These are phyloP conservation scores for Sandelia bainsii DNA, from an alignment of 2,797 vertebrate genomes.

Conservation along the genomic window DNA sequence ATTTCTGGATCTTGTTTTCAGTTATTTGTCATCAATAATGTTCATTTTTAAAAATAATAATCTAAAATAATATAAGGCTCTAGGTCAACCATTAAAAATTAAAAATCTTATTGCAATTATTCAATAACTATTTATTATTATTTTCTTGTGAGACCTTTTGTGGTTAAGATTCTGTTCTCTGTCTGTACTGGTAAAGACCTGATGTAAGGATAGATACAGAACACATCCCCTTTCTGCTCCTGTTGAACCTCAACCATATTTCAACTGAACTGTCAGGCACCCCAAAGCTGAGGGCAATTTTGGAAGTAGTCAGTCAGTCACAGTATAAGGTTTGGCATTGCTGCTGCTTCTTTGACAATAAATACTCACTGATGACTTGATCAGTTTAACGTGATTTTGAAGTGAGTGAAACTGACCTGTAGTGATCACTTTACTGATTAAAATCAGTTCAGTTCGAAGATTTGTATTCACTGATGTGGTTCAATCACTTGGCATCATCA, in stretches of 20 bases:
- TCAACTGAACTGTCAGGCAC: conserved; percentile 42
- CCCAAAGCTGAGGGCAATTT: conserved; percentile 11
- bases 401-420: no score
- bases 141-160: conserved; percentile 15
- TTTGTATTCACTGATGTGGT: no score
- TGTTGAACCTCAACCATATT: conserved; percentile 43
- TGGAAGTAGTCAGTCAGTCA: conserved; percentile 32
- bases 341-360: conserved; percentile 14
- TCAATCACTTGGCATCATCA: no score
- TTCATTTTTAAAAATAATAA: conserved; percentile 34
- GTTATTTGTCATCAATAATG: conserved; percentile 36
- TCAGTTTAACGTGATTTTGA: background rate
- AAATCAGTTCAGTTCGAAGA: no score
- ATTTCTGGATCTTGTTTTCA: background rate
- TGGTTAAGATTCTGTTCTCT: conserved; percentile 17
- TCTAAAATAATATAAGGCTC: conserved; percentile 26
- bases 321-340: background rate
- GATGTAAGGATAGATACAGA: conserved; percentile 30
- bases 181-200: conserved; percentile 14
- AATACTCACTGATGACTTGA: background rate
- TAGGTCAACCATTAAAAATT: conserved; percentile 33
- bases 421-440: no score
- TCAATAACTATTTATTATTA: conserved; percentile 22
- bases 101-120: conserved; percentile 37
- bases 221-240: conserved; percentile 21